These are phyloP conservation scores for Tinea pellionella DNA, from an alignment of 2,888 invertebrate species.

Conservation along the genomic window DNA sequence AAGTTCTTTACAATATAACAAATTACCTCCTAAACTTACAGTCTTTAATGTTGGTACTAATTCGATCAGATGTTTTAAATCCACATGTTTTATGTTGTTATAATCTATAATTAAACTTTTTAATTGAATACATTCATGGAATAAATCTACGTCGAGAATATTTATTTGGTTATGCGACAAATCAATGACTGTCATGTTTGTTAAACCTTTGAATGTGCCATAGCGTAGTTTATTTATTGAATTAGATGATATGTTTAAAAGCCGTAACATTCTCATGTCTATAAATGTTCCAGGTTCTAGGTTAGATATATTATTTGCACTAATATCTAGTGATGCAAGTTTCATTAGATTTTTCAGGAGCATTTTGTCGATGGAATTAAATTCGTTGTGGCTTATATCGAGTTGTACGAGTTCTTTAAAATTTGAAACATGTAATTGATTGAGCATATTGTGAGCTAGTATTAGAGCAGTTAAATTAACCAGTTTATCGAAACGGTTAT, in stretches of 20 bases:
- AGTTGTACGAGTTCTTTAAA: slow-evolving; percentile 36
- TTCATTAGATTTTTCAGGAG: slow-evolving; percentile 34
- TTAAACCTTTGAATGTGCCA: slow-evolving; percentile 46
- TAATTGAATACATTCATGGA: slow-evolving; percentile 48
- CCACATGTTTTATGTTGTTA: slow-evolving; percentile 41
- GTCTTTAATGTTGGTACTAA: slow-evolving; percentile 34
- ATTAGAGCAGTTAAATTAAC: slow-evolving; percentile 32
- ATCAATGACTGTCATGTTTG: slow-evolving; percentile 42
- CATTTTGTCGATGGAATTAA: slow-evolving; percentile 30
- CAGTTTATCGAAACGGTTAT: slow-evolving; percentile 32
- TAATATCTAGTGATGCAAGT: slow-evolving; percentile 42
- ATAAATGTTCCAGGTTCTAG: slow-evolving; percentile 48
- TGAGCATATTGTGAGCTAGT: slow-evolving; percentile 38
- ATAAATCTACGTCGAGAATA: slow-evolving; percentile 41
- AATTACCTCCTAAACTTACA: slow-evolving; percentile 53
- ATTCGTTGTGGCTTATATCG: slow-evolving; percentile 38
- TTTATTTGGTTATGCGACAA: slow-evolving; percentile 43
- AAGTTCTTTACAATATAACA: slow-evolving; percentile 47
- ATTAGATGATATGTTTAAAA: slow-evolving; percentile 47
- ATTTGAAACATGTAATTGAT: slow-evolving; percentile 33
- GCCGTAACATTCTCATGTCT: slow-evolving; percentile 36
- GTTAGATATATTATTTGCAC: slow-evolving; percentile 35
- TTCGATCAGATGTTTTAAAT: slow-evolving; percentile 37
- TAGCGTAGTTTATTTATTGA: slow-evolving; percentile 35
- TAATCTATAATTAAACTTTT: slow-evolving; percentile 46